A percentile compares a stretch with the other conserved stretches of the same genome.
These are phyloP conservation scores for Dasyurus viverrinus DNA, from an alignment of 2,113 vertebrate species.

Conservation along the genomic window DNA sequence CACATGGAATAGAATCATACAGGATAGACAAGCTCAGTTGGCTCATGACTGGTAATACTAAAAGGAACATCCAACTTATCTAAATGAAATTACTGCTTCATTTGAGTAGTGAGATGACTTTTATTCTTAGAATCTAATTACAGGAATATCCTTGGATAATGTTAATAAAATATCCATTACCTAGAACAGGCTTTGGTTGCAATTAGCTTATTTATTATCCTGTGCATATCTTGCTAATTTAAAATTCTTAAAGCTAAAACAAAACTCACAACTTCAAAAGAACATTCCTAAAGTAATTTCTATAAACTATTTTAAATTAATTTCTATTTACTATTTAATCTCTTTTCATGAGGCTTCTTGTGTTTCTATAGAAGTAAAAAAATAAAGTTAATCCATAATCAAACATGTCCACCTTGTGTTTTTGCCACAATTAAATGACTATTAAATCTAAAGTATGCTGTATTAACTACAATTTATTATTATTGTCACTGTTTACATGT, in stretches of 20 bases:
- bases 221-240: neutral
- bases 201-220: neutral
- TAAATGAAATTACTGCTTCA: neutral
- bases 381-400: conserved; percentile 44
- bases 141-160: neutral
- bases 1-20: neutral
- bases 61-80: neutral
- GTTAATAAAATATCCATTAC: neutral
- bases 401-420: conserved; percentile 40
- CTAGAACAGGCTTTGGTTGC: neutral
- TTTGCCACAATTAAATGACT: conserved; percentile 8
- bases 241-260: conserved; percentile 5
- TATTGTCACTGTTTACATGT: neutral
- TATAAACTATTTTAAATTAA: conserved; percentile 65
- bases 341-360: conserved; percentile 57
- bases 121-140: conserved; percentile 19
- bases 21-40: neutral
- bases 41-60: neutral
- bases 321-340: conserved; percentile 56
- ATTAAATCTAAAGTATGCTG: neutral
- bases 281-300: conserved; percentile 53
- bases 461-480: neutral
- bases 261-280: conserved; percentile 47
- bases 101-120: neutral
- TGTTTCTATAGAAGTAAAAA: conserved; percentile 14